phyloP scores from a whole-genome alignment of 2,888 invertebrate genomes.

The Escarpia spicata region DNA sequence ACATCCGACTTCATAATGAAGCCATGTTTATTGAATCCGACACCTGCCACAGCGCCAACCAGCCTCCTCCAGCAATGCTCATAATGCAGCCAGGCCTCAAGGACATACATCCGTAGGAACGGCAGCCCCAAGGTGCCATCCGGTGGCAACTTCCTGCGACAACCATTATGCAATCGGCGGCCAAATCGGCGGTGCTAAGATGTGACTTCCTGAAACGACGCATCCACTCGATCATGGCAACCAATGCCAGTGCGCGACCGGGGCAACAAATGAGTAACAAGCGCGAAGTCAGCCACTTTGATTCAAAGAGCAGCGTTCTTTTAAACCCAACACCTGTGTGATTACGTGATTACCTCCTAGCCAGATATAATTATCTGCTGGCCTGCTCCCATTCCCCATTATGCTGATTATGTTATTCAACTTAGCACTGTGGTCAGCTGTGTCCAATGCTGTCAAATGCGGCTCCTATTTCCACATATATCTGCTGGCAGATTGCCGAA shows the following conservation, averaged over 20 bases:
- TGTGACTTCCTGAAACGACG: not conserved
- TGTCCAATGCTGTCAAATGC: not conserved
- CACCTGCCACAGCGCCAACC: not conserved
- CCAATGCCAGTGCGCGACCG: not conserved
- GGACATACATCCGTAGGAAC: not conserved
- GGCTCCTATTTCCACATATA: not conserved
- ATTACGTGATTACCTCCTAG: conserved; percentile 5
- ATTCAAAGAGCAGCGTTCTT: not conserved
- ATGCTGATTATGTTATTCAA: conserved; percentile 11
- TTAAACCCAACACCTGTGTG: conserved; percentile 10
- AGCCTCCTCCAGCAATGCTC: not conserved
- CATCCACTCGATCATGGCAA: not conserved
- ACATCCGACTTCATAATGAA: not conserved
- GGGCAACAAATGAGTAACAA: not conserved
- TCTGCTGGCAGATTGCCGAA: not conserved
- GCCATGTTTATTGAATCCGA: not conserved
- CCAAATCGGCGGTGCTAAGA: not conserved
- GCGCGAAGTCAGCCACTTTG: not conserved
- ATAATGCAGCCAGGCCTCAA: not conserved
- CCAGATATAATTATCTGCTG: not conserved
- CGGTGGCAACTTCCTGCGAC: not conserved
- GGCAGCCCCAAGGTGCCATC: not conserved
- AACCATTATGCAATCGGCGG: not conserved
- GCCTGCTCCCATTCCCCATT: not conserved
- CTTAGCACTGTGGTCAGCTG: not conserved